A percentile compares a stretch with the other conserved stretches of the same genome.
These are phyloP conservation scores for Leptopilina boulardi DNA, from an alignment of 1,140 invertebrate genomes.

Conservation along the genomic window DNA sequence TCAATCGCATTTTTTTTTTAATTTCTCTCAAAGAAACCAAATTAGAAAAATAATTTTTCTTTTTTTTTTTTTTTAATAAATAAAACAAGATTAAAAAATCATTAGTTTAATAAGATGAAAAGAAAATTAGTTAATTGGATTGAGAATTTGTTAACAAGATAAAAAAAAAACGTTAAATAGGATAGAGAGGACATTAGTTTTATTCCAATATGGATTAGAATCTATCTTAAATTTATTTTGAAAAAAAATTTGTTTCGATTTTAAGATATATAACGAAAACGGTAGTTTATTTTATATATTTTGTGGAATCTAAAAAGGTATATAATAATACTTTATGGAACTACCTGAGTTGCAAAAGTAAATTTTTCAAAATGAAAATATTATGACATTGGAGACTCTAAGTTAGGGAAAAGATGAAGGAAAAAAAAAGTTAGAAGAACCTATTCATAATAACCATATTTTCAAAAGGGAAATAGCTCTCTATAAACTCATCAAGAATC, in stretches of 20 bases:
- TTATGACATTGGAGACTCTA: neutral
- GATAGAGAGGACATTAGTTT: no score
- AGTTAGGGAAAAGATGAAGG: neutral
- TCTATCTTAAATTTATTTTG: slow-evolving; percentile 3
- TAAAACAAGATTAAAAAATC: no score
- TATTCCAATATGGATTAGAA: no score
- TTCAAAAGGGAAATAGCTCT: neutral
- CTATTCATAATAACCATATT: neutral
- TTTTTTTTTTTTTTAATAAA: no score
- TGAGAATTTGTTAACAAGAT: no score
- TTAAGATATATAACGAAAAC: neutral
- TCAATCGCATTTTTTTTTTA: no score
- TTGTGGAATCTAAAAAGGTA: neutral
- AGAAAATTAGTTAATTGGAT: no score
- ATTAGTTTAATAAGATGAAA: no score
- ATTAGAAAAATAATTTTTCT: no score
- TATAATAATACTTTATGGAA: slow-evolving; percentile 38
- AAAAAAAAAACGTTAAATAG: no score
- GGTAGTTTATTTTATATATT: neutral
- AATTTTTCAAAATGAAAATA: slow-evolving; percentile 36
- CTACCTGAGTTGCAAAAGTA: slow-evolving; percentile 41
- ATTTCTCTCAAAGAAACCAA: no score
- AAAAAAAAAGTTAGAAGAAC: slow-evolving; percentile 3
- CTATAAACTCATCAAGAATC: slow-evolving; percentile 49
- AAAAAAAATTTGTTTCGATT: neutral